Percentiles rank a stretch among this genome's conserved stretches.
These are phyloP conservation scores for Eristalis arbustorum DNA, from an alignment of 2,888 invertebrate species.

Conservation along the genomic window DNA sequence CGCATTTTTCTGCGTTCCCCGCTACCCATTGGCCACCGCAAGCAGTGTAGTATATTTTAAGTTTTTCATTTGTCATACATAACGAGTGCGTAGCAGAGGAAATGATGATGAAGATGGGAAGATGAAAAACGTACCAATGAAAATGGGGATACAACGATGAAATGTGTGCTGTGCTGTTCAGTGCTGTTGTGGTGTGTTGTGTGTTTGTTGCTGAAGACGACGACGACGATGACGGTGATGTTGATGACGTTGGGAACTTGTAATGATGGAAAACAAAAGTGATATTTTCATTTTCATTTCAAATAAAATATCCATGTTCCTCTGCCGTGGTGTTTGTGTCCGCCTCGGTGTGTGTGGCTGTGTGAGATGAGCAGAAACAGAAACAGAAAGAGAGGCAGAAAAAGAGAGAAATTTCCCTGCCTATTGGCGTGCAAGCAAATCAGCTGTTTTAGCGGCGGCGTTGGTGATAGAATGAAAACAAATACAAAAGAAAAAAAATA, in stretches of 20 bases:
- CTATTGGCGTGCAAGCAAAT: not conserved
- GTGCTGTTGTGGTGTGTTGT: too few species aligned
- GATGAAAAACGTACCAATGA: conserved; percentile 26
- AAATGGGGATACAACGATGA: conserved; percentile 14
- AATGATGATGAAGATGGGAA: not conserved
- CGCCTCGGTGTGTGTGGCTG: not conserved
- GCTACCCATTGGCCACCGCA: not conserved
- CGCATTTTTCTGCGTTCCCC: conserved; percentile 41
- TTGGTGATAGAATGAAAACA: conserved; percentile 46
- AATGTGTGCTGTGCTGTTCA: not conserved
- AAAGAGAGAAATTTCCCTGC: conserved; percentile 7
- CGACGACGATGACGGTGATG: conserved; percentile 12
- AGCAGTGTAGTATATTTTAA: conserved; percentile 19
- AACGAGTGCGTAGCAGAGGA: conserved; percentile 17
- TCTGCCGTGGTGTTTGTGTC: not conserved
- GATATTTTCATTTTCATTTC: conserved; percentile 63
- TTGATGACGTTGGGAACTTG: conserved; percentile 7
- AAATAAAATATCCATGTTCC: not conserved
- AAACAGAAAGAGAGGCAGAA: not conserved
- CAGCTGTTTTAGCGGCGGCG: conserved; percentile 55
- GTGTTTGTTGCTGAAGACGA: not conserved
- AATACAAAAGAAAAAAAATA: conserved; percentile 37
- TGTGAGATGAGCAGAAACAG: not conserved
- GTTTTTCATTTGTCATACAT: conserved; percentile 42
- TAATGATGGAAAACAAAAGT: conserved; percentile 53